Percentiles rank a stretch among this genome's conserved stretches.
phyloP scores from a whole-genome alignment of 1,140 invertebrate genomes.

The Dufourea novaeangliae region DNA sequence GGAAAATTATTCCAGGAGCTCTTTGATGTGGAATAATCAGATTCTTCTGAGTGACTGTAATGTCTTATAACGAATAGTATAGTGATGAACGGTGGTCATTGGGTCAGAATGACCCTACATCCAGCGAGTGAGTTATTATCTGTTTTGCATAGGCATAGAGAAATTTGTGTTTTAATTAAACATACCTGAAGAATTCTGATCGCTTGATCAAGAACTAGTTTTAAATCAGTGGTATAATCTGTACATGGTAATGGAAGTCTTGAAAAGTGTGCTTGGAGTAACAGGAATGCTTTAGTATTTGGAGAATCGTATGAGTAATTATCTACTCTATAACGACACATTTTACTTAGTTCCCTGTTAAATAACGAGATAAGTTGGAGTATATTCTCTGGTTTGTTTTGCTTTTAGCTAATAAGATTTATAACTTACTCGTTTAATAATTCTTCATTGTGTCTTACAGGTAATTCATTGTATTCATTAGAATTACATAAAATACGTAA shows the following conservation, averaged over 20 bases:
- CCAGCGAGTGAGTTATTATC: too few species aligned
- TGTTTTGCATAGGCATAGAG: too few species aligned
- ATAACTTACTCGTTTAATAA: slow-evolving; percentile 90
- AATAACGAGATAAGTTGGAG: slow-evolving; percentile 22
- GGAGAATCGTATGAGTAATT: slow-evolving; percentile 91
- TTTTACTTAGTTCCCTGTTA: slow-evolving; percentile 90
- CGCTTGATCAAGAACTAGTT: slow-evolving; percentile 97
- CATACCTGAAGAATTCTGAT: slow-evolving; percentile 95
- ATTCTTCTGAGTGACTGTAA: too few species aligned
- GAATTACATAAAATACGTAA: slow-evolving; percentile 91
- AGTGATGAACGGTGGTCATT: too few species aligned
- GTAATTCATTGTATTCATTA: slow-evolving; percentile 96
- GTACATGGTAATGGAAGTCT: slow-evolving; percentile 91
- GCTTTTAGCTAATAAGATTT: slow-evolving; percentile 3
- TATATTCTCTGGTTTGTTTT: neutral
- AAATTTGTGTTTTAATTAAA: slow-evolving; percentile 26
- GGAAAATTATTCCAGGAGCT: too few species aligned
- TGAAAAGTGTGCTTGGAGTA: slow-evolving; percentile 97
- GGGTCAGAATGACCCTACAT: too few species aligned
- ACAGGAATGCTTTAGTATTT: slow-evolving; percentile 95
- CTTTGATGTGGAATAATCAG: too few species aligned
- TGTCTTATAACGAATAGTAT: too few species aligned
- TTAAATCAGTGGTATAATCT: slow-evolving; percentile 98
- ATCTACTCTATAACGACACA: slow-evolving; percentile 89
- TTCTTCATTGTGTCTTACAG: slow-evolving; percentile 99